Conservation (phyloP, 2,888 invertebrate genomes). For the Temnothorax ravouxi region DNA sequence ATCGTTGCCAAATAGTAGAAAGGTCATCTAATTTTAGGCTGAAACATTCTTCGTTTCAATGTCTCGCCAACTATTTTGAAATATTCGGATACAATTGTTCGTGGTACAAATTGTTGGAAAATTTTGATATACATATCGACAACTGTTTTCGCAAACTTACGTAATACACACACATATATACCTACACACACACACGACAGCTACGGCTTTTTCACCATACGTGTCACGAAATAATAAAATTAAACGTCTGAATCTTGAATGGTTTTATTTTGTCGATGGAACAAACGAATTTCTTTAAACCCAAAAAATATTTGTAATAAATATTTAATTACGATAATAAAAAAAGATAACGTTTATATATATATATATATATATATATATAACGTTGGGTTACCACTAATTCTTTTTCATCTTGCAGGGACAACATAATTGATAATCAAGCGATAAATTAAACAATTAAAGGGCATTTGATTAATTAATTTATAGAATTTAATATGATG, state of each 20-base stretch:
- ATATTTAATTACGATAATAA: too few relatives aligned
- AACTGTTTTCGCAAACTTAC: not conserved
- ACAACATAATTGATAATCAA: not conserved
- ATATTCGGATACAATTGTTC: not conserved
- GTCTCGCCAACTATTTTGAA: slow-evolving; percentile 32
- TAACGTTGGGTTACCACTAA: not conserved
- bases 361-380: too few relatives aligned
- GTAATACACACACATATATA: too few relatives aligned
- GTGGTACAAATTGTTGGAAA: not conserved
- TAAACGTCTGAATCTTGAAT: not conserved
- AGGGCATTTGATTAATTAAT: not conserved
- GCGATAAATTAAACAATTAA: not conserved
- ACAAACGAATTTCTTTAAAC: too few relatives aligned
- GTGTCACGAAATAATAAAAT: not conserved
- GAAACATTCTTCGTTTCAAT: slow-evolving; percentile 37
- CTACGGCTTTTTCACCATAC: too few relatives aligned
- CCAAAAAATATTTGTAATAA: too few relatives aligned
- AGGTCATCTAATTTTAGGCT: slow-evolving; percentile 72
- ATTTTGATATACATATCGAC: not conserved
- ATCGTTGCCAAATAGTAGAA: too few relatives aligned
- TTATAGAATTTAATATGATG: not conserved
- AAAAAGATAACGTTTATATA: too few relatives aligned
- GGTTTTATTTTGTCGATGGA: not conserved
- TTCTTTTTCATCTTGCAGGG: not conserved
- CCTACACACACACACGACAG: too few relatives aligned